Percentiles rank a stretch among this genome's conserved stretches.
phyloP scores from a whole-genome alignment of 1,140 invertebrate species.

The Ostrea edulis region DNA sequence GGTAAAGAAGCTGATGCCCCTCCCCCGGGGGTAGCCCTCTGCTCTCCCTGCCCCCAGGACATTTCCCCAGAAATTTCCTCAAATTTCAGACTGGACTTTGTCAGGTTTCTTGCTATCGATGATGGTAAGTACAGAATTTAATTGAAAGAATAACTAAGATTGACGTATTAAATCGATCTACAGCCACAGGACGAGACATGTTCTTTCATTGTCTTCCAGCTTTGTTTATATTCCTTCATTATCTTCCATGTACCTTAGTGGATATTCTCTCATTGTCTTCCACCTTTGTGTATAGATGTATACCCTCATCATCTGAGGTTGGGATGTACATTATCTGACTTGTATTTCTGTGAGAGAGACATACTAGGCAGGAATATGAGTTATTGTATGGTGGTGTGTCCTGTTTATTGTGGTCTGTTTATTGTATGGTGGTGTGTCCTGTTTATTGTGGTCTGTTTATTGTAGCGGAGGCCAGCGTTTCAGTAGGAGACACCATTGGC shows the following conservation, averaged over 20 bases:
- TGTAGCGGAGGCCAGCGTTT: constrained; percentile 55
- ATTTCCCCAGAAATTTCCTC: constrained; percentile 61
- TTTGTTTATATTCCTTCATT: no score
- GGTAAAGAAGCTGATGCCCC: constrained; percentile 51
- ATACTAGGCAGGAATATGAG: not conserved
- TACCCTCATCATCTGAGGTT: no score
- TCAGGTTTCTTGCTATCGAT: constrained; percentile 73
- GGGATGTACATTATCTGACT: no score
- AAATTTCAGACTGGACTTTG: constrained; percentile 74
- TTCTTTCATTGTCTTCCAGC: no score
- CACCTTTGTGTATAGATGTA: no score
- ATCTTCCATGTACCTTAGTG: no score
- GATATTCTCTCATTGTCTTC: no score
- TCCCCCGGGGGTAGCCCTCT: constrained; percentile 73
- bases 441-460: not conserved
- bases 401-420: not conserved
- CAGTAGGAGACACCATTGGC: constrained; percentile 64
- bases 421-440: not conserved
- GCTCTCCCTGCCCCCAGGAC: constrained; percentile 74
- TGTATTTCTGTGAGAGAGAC: not conserved
- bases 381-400: not conserved
- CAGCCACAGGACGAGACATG: no score
- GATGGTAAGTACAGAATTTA: constrained; percentile 62
- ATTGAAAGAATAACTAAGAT: no score
- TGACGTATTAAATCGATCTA: no score